These are phyloP conservation scores for Poeciliopsis paucimaculata DNA, from an alignment of 2,797 vertebrate genomes.

Conservation along the genomic window DNA sequence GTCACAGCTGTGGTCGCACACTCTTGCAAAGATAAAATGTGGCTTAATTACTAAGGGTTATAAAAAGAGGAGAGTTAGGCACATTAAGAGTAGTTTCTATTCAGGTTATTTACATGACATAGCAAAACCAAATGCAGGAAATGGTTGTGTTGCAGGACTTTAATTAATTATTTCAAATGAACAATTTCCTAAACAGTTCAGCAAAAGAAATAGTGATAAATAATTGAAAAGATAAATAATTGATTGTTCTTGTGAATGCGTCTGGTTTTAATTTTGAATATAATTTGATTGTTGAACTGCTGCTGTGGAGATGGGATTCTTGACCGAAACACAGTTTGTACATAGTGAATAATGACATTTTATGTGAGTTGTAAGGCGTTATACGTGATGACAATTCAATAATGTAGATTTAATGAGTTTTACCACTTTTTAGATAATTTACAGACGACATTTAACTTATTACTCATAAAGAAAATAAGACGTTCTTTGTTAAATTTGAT, in stretches of 20 bases:
- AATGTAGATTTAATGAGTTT: not conserved
- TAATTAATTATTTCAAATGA: not conserved
- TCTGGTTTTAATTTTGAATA: not conserved
- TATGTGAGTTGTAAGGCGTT: not conserved
- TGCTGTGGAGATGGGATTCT: not conserved
- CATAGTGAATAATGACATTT: not conserved
- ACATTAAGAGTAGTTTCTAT: not conserved
- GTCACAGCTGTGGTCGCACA: not conserved
- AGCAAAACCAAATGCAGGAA: not conserved
- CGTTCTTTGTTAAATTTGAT: not conserved
- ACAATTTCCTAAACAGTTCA: not conserved
- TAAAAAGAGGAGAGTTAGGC: not conserved
- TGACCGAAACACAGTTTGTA: not conserved
- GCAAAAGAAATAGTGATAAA: not conserved
- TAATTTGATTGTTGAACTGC: not conserved
- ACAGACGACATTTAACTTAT: not conserved
- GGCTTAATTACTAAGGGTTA: not conserved
- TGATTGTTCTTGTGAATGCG: not conserved
- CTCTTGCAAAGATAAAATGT: slow-evolving; percentile 5
- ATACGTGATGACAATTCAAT: not conserved
- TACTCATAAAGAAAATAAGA: not conserved
- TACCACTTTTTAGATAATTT: not conserved
- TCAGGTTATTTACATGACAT: not conserved
- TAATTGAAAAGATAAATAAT: too few relatives aligned
- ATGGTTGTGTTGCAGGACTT: not conserved